phyloP scores from a whole-genome alignment of 2,113 vertebrate species.

The Variabilichromis moorii region DNA sequence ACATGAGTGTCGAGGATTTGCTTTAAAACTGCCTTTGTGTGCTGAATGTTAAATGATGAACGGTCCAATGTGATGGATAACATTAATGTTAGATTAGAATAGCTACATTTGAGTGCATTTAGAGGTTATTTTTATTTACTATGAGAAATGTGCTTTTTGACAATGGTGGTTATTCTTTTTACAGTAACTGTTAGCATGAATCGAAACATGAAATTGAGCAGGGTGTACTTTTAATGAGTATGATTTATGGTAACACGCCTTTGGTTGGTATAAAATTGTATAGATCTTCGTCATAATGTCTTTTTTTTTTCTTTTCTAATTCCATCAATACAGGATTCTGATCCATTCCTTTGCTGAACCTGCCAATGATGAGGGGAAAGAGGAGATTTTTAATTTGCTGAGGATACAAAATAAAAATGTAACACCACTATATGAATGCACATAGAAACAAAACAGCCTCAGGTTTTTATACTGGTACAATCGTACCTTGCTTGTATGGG shows the following conservation, averaged over 20 bases:
- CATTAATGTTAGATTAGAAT: slow-evolving; percentile 26
- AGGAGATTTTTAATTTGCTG: slow-evolving; percentile 3
- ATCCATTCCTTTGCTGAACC: slow-evolving; percentile 63
- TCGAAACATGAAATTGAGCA: neutral
- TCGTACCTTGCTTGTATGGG: slow-evolving; percentile 52
- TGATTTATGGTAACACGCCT: slow-evolving; percentile 20
- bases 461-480: slow-evolving; percentile 51
- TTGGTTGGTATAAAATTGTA: slow-evolving; percentile 55
- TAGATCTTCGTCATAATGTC: slow-evolving; percentile 10
- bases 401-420: neutral
- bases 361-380: slow-evolving; percentile 34
- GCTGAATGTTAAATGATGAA: slow-evolving; percentile 34
- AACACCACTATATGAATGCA: slow-evolving; percentile 40
- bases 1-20: neutral
- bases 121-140: slow-evolving; percentile 27
- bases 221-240: slow-evolving; percentile 22
- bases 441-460: slow-evolving; percentile 44
- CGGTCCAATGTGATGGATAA: neutral
- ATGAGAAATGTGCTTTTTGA: slow-evolving; percentile 25
- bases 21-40: neutral
- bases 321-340: slow-evolving; percentile 53
- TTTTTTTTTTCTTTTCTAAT: neutral
- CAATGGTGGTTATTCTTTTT: slow-evolving; percentile 3
- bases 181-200: slow-evolving; percentile 23
- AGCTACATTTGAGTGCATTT: slow-evolving; percentile 9